These are phyloP conservation scores for Cyphomyrus discorhynchus DNA, from an alignment of 2,113 vertebrate species.

Conservation along the genomic window DNA sequence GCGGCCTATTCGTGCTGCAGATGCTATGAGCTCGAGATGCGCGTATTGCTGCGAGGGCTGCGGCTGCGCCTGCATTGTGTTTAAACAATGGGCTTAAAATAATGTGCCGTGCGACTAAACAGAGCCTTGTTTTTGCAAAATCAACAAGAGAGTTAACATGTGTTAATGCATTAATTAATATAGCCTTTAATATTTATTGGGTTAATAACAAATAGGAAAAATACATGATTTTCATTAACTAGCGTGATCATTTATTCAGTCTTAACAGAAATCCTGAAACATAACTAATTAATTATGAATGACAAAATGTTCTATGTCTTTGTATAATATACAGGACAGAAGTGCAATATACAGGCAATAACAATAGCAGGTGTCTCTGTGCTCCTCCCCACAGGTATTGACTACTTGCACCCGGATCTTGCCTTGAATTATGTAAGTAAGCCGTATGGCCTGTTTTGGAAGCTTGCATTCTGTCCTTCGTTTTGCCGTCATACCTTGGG, in stretches of 20 bases:
- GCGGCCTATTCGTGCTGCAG: constrained; percentile 29
- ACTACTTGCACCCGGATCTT: constrained; percentile 92
- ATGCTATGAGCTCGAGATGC: not conserved
- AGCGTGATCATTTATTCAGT: not conserved
- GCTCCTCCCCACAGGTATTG: constrained; percentile 72
- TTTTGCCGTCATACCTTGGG: not conserved
- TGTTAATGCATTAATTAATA: not conserved
- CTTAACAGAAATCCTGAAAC: not conserved
- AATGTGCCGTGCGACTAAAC: not conserved
- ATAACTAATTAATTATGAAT: not conserved
- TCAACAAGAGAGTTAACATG: not conserved
- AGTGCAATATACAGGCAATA: not conserved
- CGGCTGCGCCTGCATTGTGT: not conserved
- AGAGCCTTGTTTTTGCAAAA: not conserved
- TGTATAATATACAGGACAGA: not conserved
- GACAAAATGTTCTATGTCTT: not conserved
- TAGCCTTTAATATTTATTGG: not conserved
- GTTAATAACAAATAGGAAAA: not conserved
- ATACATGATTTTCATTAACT: not conserved
- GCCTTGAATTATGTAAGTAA: constrained; percentile 92
- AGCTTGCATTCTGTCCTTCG: not conserved
- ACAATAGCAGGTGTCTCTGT: not conserved
- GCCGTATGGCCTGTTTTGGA: not conserved
- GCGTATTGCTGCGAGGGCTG: not conserved
- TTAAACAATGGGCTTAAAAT: not conserved